Base-by-base conservation (phyloP, 1,140 invertebrate species). In the Lepidurus packardi region DNA sequence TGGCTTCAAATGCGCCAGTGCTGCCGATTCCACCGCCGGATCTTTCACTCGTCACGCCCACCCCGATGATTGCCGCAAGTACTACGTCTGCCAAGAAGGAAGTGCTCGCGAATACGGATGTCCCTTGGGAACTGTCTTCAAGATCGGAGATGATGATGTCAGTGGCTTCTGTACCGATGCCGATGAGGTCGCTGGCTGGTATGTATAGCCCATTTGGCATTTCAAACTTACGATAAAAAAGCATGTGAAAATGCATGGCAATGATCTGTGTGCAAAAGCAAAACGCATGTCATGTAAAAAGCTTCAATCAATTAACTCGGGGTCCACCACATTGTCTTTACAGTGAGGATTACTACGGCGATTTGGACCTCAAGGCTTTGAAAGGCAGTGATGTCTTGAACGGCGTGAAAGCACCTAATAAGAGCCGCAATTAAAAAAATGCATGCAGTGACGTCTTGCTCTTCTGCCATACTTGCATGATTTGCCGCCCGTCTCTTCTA, bases 81-180 rank as follows among this genome's bases (percentile, higher is more conserved):
- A 96, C 86, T 97, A 94, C 89, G 85, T 87, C 13, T 97, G 94
- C 84, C 85, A 96, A 74, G 94, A 96, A 84, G 92, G 93, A 80
- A 91, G 91, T 76, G 92, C 95, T 79, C 89, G 95, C 81, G 94
- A 97, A 85, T 97, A 97, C 85, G 95, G 95, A 78, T 97, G 95
- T 86, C 94, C 94, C 81, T 94, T 97, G 83, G 95, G 95, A 79
- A 96, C 94, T 25, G 95, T 97, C 13, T 97, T 96, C 92, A 96
- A 96, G 86, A 96, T 97, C 84, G 94, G 94, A 75, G 92, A 93
- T 82, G 84, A 90, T 81, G 93, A 95, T 79, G 94, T 93, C 81
- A 92, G 91, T 80, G 93, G 95, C 79, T 94, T 94, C 87, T 97
- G 95, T 85, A 92, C 95, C 86, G 94, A 95, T 83, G 94, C 94